Evolutionary conservation across 2,113 vertebrate species (phyloP).

Genomic region (Macquaria australasica): DNA sequence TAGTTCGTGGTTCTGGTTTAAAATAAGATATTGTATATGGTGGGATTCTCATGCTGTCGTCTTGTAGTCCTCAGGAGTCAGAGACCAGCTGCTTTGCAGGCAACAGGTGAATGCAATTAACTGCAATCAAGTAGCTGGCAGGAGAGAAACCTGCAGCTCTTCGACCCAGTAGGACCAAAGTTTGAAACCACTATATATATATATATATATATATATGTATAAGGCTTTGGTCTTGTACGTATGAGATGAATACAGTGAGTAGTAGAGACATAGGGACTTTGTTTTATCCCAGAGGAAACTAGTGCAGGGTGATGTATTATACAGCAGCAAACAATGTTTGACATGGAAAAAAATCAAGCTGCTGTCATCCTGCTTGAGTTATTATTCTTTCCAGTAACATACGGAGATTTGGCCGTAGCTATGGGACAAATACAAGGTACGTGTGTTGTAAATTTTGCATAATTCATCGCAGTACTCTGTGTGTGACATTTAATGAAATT

Average conservation of each 20-base stretch:
- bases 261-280: not conserved
- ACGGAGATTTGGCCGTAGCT: not conserved
- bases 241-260: not conserved
- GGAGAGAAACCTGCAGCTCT: not conserved
- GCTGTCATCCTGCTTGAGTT: not conserved
- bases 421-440: not conserved
- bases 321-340: not conserved
- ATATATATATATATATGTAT: no score
- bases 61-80: not conserved
- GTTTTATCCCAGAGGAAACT: constrained; percentile 21
- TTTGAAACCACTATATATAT: not conserved
- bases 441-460: not conserved
- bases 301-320: not conserved
- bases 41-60: not conserved
- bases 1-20: no score
- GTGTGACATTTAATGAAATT: not conserved
- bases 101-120: constrained; percentile 13
- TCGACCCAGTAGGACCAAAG: not conserved
- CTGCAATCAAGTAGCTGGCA: not conserved
- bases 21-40: not conserved
- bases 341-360: not conserved
- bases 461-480: not conserved
- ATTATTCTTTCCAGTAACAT: not conserved
- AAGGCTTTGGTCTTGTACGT: not conserved
- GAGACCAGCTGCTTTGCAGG: not conserved